Percentiles rank a stretch among this genome's conserved stretches.
These are phyloP conservation scores for Cuniculus paca DNA, from an alignment of 2,797 vertebrate species.

Conservation along the genomic window DNA sequence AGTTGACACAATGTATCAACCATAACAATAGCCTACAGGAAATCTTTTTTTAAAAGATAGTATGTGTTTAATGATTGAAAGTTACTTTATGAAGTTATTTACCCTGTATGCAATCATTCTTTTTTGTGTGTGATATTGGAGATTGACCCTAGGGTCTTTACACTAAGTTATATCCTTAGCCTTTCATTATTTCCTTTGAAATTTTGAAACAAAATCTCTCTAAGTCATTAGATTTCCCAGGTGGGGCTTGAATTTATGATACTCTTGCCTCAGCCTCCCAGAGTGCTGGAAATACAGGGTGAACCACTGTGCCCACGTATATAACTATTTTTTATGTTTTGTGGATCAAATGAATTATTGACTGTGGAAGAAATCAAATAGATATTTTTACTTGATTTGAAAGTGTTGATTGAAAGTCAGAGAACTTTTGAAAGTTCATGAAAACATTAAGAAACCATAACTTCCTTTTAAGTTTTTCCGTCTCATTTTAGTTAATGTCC, in stretches of 20 bases:
- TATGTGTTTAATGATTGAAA: slow-evolving; percentile 53
- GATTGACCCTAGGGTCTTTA: not conserved
- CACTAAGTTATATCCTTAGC: not conserved
- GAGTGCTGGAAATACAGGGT: not conserved
- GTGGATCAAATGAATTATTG: slow-evolving; percentile 41
- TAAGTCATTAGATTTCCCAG: not conserved
- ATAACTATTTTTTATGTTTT: not conserved
- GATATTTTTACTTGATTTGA: slow-evolving; percentile 21
- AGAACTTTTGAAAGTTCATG: slow-evolving; percentile 31
- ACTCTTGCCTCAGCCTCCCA: not conserved
- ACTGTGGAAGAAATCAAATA: slow-evolving; percentile 34
- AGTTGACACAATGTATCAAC: too few species aligned
- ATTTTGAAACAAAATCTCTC: not conserved
- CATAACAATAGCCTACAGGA: not conserved
- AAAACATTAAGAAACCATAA: slow-evolving; percentile 30
- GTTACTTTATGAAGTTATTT: slow-evolving; percentile 52
- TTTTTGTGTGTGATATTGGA: not conserved
- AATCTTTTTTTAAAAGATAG: not conserved
- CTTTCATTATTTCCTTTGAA: not conserved
- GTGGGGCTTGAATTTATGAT: not conserved
- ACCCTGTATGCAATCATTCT: slow-evolving; percentile 21
- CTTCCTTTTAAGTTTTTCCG: not conserved
- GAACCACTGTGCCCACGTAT: not conserved
- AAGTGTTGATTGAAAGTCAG: slow-evolving; percentile 39
- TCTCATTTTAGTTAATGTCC: slow-evolving; percentile 27